Percentiles rank a stretch among this genome's conserved stretches.
These are phyloP conservation scores for Urocitellus parryii DNA, from an alignment of 2,113 vertebrate species.

Conservation along the genomic window DNA sequence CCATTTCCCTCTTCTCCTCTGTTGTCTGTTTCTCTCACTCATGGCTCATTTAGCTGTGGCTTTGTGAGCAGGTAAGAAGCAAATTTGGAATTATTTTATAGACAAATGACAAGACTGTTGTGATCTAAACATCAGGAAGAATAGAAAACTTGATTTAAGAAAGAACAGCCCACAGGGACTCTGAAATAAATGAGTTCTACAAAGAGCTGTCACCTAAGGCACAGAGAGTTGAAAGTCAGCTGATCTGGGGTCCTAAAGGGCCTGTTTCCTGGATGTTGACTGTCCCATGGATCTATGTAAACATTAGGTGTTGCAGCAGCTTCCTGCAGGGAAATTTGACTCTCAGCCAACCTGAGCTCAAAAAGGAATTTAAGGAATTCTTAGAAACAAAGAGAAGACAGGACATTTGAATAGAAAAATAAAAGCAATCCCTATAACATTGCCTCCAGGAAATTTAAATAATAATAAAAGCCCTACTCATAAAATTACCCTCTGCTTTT, in stretches of 20 bases:
- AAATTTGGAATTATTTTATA: neutral
- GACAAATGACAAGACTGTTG: neutral
- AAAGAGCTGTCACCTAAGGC: too few species aligned
- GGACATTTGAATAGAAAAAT: neutral
- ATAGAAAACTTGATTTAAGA: neutral
- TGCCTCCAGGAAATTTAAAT: neutral
- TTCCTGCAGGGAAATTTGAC: neutral
- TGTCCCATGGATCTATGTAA: neutral
- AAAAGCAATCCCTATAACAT: neutral
- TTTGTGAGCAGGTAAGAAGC: neutral
- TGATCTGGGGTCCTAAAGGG: neutral
- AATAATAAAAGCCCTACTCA: neutral
- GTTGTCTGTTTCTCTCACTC: neutral
- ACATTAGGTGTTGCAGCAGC: too few species aligned
- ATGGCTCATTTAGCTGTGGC: neutral
- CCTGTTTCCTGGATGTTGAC: neutral
- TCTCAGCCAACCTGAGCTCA: neutral
- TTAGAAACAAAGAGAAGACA: neutral
- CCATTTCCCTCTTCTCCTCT: fast-evolving
- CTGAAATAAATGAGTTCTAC: neutral
- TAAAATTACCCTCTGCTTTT: neutral
- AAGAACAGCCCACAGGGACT: neutral
- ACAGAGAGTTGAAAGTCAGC: neutral
- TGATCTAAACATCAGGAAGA: neutral
- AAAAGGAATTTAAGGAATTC: neutral